A percentile compares a stretch with the other conserved stretches of the same genome.
phyloP scores from a whole-genome alignment of 2,888 invertebrate species.

The Notocelia uddmanniana region DNA sequence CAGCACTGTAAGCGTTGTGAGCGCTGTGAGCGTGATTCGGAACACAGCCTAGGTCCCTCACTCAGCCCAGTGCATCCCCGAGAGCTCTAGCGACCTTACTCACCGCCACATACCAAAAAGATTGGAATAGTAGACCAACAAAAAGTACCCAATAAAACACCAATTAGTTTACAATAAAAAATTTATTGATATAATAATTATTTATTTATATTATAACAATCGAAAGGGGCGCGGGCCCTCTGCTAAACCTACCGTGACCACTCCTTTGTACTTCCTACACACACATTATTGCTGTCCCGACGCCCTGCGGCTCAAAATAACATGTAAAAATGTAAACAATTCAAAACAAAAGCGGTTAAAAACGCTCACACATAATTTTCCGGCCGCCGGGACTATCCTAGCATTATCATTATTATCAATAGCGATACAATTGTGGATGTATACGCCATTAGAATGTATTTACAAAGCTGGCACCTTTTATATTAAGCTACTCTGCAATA shows the following conservation, averaged over 20 bases:
- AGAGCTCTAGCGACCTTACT: too few species aligned
- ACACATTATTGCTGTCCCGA: slow-evolving; percentile 58
- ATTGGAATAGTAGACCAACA: too few species aligned
- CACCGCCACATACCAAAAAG: too few species aligned
- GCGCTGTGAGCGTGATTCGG: too few species aligned
- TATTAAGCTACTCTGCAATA: not conserved
- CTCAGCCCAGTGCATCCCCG: too few species aligned
- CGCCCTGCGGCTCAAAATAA: not conserved
- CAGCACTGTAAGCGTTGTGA: too few species aligned
- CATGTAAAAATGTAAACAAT: slow-evolving; percentile 50
- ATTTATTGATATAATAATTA: slow-evolving; percentile 83
- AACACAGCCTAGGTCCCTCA: too few species aligned
- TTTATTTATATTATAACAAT: slow-evolving; percentile 83
- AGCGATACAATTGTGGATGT: slow-evolving; percentile 20
- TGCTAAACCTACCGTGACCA: slow-evolving; percentile 55
- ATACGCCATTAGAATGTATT: slow-evolving; percentile 8
- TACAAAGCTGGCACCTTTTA: not conserved
- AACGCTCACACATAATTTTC: slow-evolving; percentile 45
- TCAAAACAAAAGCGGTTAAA: slow-evolving; percentile 58
- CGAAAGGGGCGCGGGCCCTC: slow-evolving; percentile 59
- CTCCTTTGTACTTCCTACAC: slow-evolving; percentile 68
- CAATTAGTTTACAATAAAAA: slow-evolving; percentile 76
- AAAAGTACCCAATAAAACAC: slow-evolving; percentile 41
- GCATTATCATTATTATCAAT: slow-evolving; percentile 3
- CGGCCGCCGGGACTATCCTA: slow-evolving; percentile 8